phyloP scores from a whole-genome alignment of 2,113 vertebrate species.

The Saccopteryx leptura region DNA sequence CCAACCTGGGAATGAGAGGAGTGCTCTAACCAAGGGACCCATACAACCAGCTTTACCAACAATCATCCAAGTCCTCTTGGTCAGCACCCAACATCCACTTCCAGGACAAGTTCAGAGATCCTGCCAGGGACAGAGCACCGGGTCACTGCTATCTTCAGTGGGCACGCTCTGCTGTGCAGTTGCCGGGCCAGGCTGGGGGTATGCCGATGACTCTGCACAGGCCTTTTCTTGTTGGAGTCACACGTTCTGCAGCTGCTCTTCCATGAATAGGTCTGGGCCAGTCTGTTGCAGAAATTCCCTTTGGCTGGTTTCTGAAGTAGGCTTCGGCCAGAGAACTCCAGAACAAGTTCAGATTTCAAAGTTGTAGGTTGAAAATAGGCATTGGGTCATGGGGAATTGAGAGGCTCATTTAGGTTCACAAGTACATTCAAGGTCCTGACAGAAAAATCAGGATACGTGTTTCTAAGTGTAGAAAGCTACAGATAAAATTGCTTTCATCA shows the following conservation, averaged over 20 bases:
- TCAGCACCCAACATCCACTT: not conserved
- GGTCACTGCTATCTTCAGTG: not conserved
- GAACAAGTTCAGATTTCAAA: not conserved
- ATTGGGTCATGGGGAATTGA: not conserved
- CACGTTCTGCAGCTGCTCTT: not conserved
- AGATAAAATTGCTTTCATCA: conserved; percentile 18
- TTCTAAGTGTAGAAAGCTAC: not conserved
- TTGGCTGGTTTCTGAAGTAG: not conserved
- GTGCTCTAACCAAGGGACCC: not conserved
- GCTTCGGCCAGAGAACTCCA: not conserved
- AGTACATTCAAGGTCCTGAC: not conserved
- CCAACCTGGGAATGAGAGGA: not conserved
- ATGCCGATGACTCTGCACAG: not conserved
- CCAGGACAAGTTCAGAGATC: not conserved
- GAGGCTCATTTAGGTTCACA: not conserved
- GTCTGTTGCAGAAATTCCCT: not conserved
- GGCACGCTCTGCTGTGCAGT: not conserved
- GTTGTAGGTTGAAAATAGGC: not conserved
- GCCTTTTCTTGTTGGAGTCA: not conserved
- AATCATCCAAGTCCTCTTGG: not conserved
- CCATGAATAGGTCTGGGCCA: not conserved
- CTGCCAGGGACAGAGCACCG: not conserved
- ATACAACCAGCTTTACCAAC: not conserved
- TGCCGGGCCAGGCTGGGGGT: not conserved
- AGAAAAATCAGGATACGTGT: not conserved